Conservation (phyloP, 2,797 vertebrate genomes). For the Hippocampus kuda region DNA sequence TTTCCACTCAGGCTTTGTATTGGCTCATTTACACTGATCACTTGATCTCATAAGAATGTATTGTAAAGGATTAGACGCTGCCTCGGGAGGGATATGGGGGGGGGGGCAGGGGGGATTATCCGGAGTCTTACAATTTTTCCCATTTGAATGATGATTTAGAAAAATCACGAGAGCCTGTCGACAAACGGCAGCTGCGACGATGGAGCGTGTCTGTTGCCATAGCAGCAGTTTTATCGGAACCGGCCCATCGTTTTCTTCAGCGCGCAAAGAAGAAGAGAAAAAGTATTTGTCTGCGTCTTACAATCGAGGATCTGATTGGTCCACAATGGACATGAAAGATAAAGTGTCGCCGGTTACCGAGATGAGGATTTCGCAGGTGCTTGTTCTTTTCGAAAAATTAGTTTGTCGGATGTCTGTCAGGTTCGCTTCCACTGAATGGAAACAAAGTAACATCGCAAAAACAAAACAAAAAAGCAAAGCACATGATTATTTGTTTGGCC, state of each 20-base stretch:
- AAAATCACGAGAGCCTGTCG: neutral
- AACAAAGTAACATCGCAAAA: too few species aligned
- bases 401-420: too few species aligned
- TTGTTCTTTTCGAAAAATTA: too few species aligned
- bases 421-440: too few species aligned
- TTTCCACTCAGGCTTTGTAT: neutral
- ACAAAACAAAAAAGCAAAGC: too few species aligned
- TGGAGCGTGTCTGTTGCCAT: slow-evolving; percentile 1
- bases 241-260: neutral
- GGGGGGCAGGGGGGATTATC: neutral
- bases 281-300: neutral
- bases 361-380: too few species aligned
- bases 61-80: neutral
- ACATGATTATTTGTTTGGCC: too few species aligned
- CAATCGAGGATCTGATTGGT: neutral
- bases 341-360: too few species aligned
- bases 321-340: neutral
- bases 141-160: neutral
- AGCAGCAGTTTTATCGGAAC: neutral
- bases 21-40: neutral
- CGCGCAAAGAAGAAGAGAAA: neutral
- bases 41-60: neutral
- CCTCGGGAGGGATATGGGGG: neutral
- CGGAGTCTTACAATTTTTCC: neutral
- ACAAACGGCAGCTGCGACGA: neutral